Percentiles rank a stretch among this genome's conserved stretches.
These are phyloP conservation scores for Eospalax fontanierii DNA, from an alignment of 2,797 vertebrate genomes.

Conservation along the genomic window DNA sequence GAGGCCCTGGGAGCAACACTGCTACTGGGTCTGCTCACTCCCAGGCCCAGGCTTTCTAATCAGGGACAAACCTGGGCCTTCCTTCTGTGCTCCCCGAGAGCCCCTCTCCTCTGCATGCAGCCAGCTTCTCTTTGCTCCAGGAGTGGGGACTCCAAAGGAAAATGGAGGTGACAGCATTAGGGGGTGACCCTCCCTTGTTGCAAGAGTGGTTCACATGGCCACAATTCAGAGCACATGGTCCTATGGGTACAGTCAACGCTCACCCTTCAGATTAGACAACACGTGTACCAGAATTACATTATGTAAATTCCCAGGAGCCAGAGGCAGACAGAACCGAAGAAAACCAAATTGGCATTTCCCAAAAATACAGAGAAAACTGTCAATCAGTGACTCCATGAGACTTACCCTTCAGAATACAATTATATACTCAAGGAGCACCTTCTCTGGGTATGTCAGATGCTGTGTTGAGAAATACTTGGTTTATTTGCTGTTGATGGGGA, in stretches of 20 bases:
- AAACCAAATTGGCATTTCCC: slow-evolving; percentile 55
- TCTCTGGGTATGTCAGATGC: background rate
- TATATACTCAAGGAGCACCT: background rate
- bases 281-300: background rate
- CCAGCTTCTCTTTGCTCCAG: background rate
- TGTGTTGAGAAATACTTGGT: slow-evolving; percentile 18
- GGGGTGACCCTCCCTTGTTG: slow-evolving; percentile 5
- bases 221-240: slow-evolving; percentile 51
- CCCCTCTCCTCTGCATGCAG: background rate
- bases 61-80: background rate
- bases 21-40: too few relatives aligned
- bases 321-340: slow-evolving; percentile 23
- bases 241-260: slow-evolving; percentile 24
- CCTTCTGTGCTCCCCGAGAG: background rate
- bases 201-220: slow-evolving; percentile 45
- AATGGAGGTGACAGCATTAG: background rate
- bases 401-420: background rate
- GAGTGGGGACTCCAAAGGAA: background rate
- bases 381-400: background rate
- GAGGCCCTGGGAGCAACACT: background rate
- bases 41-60: background rate
- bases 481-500: slow-evolving; percentile 21
- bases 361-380: slow-evolving; percentile 64
- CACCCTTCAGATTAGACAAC: slow-evolving; percentile 21
- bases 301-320: slow-evolving; percentile 16